Evolutionary conservation across 2,888 invertebrate species (phyloP).

Genomic region (Heliconius ismenius): DNA sequence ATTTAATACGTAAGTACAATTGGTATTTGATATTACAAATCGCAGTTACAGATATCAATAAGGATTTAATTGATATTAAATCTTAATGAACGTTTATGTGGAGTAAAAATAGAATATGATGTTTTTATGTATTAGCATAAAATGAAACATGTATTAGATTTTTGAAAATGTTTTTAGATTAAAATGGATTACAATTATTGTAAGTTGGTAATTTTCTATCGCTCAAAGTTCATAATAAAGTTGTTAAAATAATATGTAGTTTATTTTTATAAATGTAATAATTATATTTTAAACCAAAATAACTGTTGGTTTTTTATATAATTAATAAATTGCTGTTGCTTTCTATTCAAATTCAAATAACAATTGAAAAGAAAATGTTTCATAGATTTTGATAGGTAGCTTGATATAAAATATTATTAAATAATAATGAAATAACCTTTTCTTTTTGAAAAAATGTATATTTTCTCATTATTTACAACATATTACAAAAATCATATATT

Average conservation of each 20-base stretch:
- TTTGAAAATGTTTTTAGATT: background rate
- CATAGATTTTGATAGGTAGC: too few relatives aligned
- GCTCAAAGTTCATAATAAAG: constrained; percentile 24
- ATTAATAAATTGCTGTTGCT: too few relatives aligned
- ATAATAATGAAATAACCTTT: too few relatives aligned
- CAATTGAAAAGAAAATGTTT: too few relatives aligned
- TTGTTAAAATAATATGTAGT: background rate
- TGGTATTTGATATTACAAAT: background rate
- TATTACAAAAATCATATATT: background rate
- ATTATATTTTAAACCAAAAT: too few relatives aligned
- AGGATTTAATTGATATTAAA: background rate
- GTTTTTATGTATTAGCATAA: background rate
- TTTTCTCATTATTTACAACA: constrained; percentile 5
- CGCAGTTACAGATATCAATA: background rate
- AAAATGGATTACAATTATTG: background rate
- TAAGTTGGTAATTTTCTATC: constrained; percentile 10
- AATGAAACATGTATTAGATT: background rate
- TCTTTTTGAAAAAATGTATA: background rate
- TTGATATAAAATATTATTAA: too few relatives aligned
- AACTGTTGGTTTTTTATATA: too few relatives aligned
- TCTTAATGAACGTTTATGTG: background rate
- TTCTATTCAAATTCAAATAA: too few relatives aligned
- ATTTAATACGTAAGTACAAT: background rate
- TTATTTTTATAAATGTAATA: background rate
- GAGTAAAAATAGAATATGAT: background rate